Base-by-base conservation (phyloP, 2,113 vertebrate species). In the Brachyhypopomus gauderio region DNA sequence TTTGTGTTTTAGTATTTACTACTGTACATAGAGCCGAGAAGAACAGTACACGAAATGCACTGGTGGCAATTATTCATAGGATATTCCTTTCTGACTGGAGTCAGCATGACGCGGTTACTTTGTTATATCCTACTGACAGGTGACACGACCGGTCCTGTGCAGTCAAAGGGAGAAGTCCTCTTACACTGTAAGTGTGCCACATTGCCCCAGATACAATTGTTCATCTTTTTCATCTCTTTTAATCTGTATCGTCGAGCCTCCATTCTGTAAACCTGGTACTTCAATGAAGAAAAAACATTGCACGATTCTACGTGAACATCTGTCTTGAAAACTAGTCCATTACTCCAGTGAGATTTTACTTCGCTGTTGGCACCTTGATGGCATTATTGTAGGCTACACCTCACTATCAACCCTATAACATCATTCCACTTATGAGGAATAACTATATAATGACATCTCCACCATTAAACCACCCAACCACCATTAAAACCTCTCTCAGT, bases 121-220 rank as follows among this genome's bases (percentile, higher is more conserved):
- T 78, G 7, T 62, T 45, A 5, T 70, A 11, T 78, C 34, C n/a
- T 66, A n/a, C 74, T 72, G 20, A 12, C 80, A 91, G 91, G 79
- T 85, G 69, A 30, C 48, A n/a, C 74, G 59, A 23, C 75, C 85
- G 8, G 78, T 83, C 9, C 5, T 78, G 8, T 85, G 72, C 48
- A 45, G 38, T 27, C 84, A 62, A 59, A 89, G 87, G 74, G 77
- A 86, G 52, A 87, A 81, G 66, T 88, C 85, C 62, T 84, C 85
- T 1, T 88, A 87, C 76, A 85, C 88, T 16, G 91, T 92, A 74
- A 91, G 90, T 84, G 6, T 70, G 20, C n/a, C 2, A 16, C 72
- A 16, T 1, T 30, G 27, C 23, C 8, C 14, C 45, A 52, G 14
- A 52, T 52, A 11, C 45, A 56, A 2, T 56, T 19, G 1, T 25